These are phyloP conservation scores for Balaenoptera acutorostrata DNA, from an alignment of 2,113 vertebrate genomes.

Conservation along the genomic window DNA sequence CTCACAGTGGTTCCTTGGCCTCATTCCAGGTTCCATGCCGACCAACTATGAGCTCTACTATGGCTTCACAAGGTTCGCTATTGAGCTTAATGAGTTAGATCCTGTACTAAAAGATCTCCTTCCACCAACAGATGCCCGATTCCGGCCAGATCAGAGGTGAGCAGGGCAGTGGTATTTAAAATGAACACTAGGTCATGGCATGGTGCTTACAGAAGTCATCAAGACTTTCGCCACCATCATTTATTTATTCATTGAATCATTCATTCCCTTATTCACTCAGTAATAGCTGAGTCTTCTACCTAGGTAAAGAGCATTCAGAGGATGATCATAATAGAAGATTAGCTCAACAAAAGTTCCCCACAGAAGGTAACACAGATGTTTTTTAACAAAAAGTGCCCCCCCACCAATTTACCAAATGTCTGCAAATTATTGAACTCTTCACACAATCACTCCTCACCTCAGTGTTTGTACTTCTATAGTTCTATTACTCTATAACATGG, in stretches of 20 bases:
- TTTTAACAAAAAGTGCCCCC: neutral
- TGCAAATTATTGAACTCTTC: neutral
- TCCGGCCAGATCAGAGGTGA: slow-evolving; percentile 97
- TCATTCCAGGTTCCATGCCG: slow-evolving; percentile 92
- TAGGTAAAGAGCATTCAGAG: neutral
- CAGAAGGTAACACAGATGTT: neutral
- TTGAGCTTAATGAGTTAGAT: slow-evolving; percentile 97
- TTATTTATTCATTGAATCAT: neutral
- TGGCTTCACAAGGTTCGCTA: slow-evolving; percentile 97
- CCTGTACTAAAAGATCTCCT: slow-evolving; percentile 94
- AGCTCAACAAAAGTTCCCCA: neutral
- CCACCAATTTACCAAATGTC: neutral
- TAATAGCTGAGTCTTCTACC: neutral
- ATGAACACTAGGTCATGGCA: neutral
- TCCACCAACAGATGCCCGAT: slow-evolving; percentile 93
- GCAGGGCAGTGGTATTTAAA: neutral
- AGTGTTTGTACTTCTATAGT: neutral
- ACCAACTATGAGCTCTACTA: slow-evolving; percentile 98
- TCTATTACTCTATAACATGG: neutral
- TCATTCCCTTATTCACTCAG: neutral
- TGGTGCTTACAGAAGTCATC: neutral
- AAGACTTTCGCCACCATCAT: neutral
- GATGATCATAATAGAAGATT: neutral
- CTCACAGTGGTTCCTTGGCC: neutral
- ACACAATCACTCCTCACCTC: neutral